Evolutionary conservation across 2,797 vertebrate species (phyloP), one percentile per base, ranked within the genome.

Genomic region (Cyclopterus lumpus): DNA sequence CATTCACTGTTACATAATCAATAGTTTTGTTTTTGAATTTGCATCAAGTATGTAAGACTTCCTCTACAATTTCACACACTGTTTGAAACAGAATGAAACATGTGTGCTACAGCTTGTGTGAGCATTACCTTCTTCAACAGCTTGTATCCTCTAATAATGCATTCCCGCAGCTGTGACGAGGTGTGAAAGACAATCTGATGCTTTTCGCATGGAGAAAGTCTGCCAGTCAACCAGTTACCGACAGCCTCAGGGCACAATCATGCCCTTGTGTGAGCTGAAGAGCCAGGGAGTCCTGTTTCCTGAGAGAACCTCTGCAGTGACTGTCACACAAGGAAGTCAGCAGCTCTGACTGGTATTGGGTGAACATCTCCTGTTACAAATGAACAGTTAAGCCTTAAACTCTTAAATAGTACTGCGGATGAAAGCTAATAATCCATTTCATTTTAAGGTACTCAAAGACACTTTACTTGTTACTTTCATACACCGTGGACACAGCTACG

Each of bases 231-330:
- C 76, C 76, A 63, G 82, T 87, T 81, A 78, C 53, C 72, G 69
- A 32, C 36, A 84, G 86, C 87, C 75, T 77, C 28, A 1, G 77
- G 86, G 67, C 73, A 89, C 86, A 91, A 81, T 89, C 76, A 38
- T 48, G 59, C 54, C 68, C 82, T 84, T 91, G 80, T 92, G 84
- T 60, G 75, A 73, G 68, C 68, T 71, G 84, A 84, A 68, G 70
- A 44, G 69, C 30, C 55, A 44, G 12, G 53, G 86, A 87, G 70
- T 92, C 74, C 38, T 24, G 75, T 92, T 93, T 86, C 84, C 60
- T 73, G 8, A 34, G 71, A 63, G 60, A 80, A 62, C 60, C 62
- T 67, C 64, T 65, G 42, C 64, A 90, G 79, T 78, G 85, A 72
- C 66, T 59, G 44, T 67, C 75, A 73, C 65, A 90, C 89, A 87